Conservation (phyloP, 1,140 invertebrate species). For the Rhagoletis zephyria region DNA sequence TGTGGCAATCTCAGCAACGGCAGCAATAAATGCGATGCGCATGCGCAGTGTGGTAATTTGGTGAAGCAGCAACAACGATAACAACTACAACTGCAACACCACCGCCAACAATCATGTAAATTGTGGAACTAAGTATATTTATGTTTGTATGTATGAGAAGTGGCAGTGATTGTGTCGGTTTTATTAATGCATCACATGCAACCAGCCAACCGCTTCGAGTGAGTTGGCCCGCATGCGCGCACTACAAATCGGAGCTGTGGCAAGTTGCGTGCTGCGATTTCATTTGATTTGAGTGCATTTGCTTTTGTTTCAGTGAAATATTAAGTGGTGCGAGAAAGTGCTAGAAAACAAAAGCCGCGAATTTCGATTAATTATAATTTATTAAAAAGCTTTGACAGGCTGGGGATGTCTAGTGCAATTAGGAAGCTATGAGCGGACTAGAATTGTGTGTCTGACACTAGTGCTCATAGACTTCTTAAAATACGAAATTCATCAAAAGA, state of each 20-base stretch:
- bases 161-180: slow-evolving; percentile 50
- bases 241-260: background rate
- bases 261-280: slow-evolving; percentile 3
- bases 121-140: slow-evolving; percentile 17
- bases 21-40: slow-evolving; percentile 43
- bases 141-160: background rate
- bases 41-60: slow-evolving; percentile 34
- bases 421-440: too few relatives aligned
- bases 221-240: background rate
- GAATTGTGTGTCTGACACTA: too few relatives aligned
- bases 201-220: background rate
- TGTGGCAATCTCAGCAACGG: slow-evolving; percentile 25
- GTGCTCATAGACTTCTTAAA: too few relatives aligned
- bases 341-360: too few relatives aligned
- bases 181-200: slow-evolving; percentile 52
- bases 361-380: background rate
- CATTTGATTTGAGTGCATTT: slow-evolving; percentile 32
- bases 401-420: background rate
- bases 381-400: background rate
- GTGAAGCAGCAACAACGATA: background rate
- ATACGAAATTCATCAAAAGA: too few relatives aligned
- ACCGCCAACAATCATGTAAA: background rate
- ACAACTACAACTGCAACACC: background rate
- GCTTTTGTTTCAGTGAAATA: background rate
- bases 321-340: too few relatives aligned